phyloP scores from a whole-genome alignment of 2,797 vertebrate genomes.

The Scolopax bukidnonensis region DNA sequence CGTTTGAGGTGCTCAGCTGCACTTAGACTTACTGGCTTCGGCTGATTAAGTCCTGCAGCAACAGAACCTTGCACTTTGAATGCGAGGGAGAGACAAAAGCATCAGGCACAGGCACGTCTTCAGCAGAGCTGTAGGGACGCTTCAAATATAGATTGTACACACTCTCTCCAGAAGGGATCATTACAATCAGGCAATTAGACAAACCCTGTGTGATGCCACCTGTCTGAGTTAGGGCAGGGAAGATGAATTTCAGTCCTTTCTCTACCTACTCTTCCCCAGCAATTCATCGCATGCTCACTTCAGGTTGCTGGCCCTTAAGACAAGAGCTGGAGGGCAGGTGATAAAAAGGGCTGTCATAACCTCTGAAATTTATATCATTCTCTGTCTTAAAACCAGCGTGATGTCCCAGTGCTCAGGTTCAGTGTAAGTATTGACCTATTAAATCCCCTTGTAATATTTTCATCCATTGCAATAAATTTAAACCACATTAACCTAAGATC shows the following conservation, averaged over 20 bases:
- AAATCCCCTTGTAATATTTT: neutral
- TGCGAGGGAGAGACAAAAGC: neutral
- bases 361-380: neutral
- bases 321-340: neutral
- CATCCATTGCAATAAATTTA: neutral
- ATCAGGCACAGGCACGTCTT: neutral
- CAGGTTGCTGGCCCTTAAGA: neutral
- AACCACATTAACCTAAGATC: neutral
- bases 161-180: neutral
- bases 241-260: neutral
- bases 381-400: neutral
- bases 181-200: neutral
- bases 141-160: neutral
- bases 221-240: neutral
- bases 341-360: neutral
- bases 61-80: neutral
- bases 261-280: neutral
- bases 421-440: neutral
- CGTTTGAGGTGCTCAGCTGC: neutral
- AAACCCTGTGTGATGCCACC: neutral
- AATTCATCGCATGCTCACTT: neutral
- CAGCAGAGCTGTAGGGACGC: neutral
- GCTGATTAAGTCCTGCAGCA: neutral
- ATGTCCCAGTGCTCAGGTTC: neutral
- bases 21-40: neutral